A percentile compares a stretch with the other conserved stretches of the same genome.
These are phyloP conservation scores for Steinernema hermaphroditum DNA, from an alignment of 2,888 invertebrate genomes.

Conservation along the genomic window DNA sequence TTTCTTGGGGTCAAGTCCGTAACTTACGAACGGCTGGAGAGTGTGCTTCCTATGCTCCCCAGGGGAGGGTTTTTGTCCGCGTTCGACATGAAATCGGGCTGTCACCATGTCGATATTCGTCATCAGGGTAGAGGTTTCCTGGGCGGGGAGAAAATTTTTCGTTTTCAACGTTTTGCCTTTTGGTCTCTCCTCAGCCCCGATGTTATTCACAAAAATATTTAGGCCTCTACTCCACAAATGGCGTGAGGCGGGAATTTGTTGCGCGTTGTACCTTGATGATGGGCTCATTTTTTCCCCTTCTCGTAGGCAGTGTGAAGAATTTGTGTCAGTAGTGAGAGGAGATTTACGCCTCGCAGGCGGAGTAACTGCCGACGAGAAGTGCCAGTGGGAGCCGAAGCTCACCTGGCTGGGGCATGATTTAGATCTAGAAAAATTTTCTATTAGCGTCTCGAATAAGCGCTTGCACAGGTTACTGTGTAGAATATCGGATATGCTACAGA, in stretches of 20 bases:
- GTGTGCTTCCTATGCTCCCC: neutral
- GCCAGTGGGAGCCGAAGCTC: neutral
- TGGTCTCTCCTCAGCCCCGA: slow-evolving; percentile 29
- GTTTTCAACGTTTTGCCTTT: slow-evolving; percentile 33
- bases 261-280: slow-evolving; percentile 31
- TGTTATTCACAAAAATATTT: slow-evolving; percentile 29
- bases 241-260: slow-evolving; percentile 24
- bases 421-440: neutral
- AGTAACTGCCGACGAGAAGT: neutral
- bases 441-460: neutral
- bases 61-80: slow-evolving; percentile 15
- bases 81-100: slow-evolving; percentile 29
- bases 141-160: slow-evolving; percentile 19
- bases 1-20: neutral
- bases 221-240: slow-evolving; percentile 23
- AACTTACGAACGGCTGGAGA: neutral
- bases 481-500: neutral
- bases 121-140: neutral
- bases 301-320: neutral
- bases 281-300: neutral
- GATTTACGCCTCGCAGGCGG: neutral
- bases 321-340: neutral
- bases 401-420: neutral
- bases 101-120: slow-evolving; percentile 30
- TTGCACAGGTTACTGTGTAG: neutral